Conservation (phyloP, 2,888 invertebrate species). For the Metalampra italica region DNA sequence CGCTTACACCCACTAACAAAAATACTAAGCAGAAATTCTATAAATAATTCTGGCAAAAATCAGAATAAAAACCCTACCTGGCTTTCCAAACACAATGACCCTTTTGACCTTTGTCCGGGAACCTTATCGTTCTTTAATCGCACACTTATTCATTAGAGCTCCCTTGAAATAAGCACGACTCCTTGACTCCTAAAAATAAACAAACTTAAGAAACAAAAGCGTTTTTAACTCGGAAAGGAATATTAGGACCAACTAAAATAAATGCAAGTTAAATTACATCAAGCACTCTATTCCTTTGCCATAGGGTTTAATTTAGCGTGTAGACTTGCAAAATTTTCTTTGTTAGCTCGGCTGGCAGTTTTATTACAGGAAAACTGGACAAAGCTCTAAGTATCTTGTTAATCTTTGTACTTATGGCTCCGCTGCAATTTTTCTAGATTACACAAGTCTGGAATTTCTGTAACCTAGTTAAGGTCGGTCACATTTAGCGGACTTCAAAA, state of each 20-base stretch:
- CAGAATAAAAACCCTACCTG: neutral
- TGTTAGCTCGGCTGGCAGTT: neutral
- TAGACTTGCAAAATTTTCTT: too few species aligned
- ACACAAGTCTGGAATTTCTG: too few species aligned
- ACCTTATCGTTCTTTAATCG: slow-evolving; percentile 33
- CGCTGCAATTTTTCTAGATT: too few species aligned
- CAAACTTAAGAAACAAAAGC: slow-evolving; percentile 3
- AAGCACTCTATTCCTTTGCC: too few species aligned
- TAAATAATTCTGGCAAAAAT: neutral
- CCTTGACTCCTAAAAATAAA: slow-evolving; percentile 9
- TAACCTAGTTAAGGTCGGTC: too few species aligned
- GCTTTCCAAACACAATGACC: neutral
- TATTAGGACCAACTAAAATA: neutral
- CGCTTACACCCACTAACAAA: neutral
- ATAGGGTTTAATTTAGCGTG: too few species aligned
- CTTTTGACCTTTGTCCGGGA: slow-evolving; percentile 28
- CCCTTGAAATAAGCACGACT: slow-evolving; percentile 13
- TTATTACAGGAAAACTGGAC: neutral
- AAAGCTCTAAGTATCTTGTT: neutral
- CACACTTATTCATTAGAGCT: slow-evolving; percentile 34
- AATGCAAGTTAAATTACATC: neutral
- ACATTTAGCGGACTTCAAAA: too few species aligned
- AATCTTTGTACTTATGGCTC: too few species aligned
- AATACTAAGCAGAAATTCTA: neutral
- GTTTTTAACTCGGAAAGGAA: neutral